A percentile compares a stretch with the other conserved stretches of the same genome.
Evolutionary conservation across 2,888 invertebrate species (phyloP).

Genomic region (Kryphioiulus occultus): DNA sequence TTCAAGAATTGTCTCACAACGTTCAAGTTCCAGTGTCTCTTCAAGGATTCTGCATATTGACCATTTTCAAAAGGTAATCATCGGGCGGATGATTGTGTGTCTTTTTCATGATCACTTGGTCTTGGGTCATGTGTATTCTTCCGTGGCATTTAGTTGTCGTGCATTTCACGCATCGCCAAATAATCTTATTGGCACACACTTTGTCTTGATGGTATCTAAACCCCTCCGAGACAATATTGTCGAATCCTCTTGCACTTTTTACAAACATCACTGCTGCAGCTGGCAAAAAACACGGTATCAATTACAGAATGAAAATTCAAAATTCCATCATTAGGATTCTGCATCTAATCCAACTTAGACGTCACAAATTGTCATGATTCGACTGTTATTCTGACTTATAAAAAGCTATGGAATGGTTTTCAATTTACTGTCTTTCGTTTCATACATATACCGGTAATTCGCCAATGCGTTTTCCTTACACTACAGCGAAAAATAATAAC

Average conservation of each 20-base stretch:
- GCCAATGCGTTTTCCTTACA: background rate
- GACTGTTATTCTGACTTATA: background rate
- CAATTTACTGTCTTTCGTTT: constrained; percentile 6
- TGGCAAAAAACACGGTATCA: background rate
- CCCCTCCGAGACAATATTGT: constrained; percentile 20
- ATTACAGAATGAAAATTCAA: background rate
- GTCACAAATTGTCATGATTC: background rate
- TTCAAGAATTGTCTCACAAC: too few species aligned
- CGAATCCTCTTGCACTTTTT: constrained; percentile 30
- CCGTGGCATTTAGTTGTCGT: constrained; percentile 1
- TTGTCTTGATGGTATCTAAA: constrained; percentile 25
- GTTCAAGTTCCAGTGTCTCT: background rate
- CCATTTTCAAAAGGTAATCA: background rate
- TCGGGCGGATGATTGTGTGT: background rate
- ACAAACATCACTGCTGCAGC: constrained; percentile 19
- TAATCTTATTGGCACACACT: constrained; percentile 2
- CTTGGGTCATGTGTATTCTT: background rate
- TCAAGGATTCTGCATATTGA: background rate
- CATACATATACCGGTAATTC: background rate
- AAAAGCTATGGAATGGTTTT: background rate
- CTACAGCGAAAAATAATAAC: too few species aligned
- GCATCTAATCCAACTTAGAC: background rate
- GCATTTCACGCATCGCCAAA: constrained; percentile 12
- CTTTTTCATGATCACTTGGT: constrained; percentile 22
- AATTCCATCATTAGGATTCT: background rate